Evolutionary conservation across 2,797 vertebrate species (phyloP).

Genomic region (Sebastes ruberrimus): DNA sequence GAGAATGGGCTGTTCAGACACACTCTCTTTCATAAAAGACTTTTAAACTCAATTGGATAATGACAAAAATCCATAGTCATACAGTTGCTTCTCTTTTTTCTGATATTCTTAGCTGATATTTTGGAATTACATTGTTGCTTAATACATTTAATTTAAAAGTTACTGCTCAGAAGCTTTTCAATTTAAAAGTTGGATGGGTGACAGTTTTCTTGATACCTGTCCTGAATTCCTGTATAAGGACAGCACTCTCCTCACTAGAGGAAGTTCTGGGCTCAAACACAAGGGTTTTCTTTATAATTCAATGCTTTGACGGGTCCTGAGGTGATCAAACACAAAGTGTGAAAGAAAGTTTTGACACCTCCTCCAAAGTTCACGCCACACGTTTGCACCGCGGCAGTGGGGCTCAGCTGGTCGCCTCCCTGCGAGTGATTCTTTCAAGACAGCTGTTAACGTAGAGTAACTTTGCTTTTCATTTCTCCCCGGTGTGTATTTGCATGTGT

Average conservation of each 20-base stretch:
- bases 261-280: neutral
- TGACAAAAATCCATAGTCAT: neutral
- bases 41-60: neutral
- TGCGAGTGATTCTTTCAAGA: slow-evolving; percentile 26
- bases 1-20: no score
- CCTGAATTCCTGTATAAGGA: neutral
- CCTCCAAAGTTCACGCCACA: slow-evolving; percentile 29
- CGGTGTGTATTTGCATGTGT: slow-evolving; percentile 38
- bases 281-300: slow-evolving; percentile 18
- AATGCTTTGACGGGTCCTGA: slow-evolving; percentile 15
- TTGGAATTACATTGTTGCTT: neutral
- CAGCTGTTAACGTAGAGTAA: slow-evolving; percentile 41
- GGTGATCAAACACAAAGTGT: slow-evolving; percentile 25
- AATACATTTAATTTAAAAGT: neutral
- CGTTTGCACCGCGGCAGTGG: slow-evolving; percentile 3
- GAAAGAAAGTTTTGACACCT: slow-evolving; percentile 40
- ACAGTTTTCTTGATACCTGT: neutral
- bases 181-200: neutral
- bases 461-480: slow-evolving; percentile 21
- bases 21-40: neutral
- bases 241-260: neutral
- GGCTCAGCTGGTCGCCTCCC: slow-evolving; percentile 38
- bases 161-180: neutral
- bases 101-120: neutral
- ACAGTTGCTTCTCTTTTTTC: neutral